phyloP scores from a whole-genome alignment of 2,888 invertebrate species.

The Trilocha varians region DNA sequence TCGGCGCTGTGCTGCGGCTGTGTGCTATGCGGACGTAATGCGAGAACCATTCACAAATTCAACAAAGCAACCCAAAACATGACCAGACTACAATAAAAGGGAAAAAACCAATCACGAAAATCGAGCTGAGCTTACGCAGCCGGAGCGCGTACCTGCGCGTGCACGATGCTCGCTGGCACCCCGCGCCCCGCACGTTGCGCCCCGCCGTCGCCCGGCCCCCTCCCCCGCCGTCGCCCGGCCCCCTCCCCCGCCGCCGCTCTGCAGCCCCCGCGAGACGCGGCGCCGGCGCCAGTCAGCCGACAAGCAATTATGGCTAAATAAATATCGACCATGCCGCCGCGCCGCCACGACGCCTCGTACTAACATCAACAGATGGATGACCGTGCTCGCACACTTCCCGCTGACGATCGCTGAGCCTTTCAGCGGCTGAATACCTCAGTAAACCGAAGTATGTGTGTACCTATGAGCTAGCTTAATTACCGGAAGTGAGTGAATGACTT shows the following conservation, averaged over 20 bases:
- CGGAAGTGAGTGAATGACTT: constrained; percentile 41
- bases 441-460: constrained; percentile 31
- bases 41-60: constrained; percentile 61
- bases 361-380: constrained; percentile 57
- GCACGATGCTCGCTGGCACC: too few species aligned
- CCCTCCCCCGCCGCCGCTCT: constrained; percentile 22
- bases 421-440: neutral
- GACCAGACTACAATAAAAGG: constrained; percentile 57
- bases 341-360: constrained; percentile 40
- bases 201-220: constrained; percentile 17
- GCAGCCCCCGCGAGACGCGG: constrained; percentile 52
- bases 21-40: constrained; percentile 23
- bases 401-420: neutral
- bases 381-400: constrained; percentile 32
- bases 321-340: constrained; percentile 67
- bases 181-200: constrained; percentile 15
- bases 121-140: constrained; percentile 60
- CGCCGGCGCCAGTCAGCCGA: constrained; percentile 71
- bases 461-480: constrained; percentile 34
- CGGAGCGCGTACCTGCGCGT: constrained; percentile 55
- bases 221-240: constrained; percentile 15
- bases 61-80: constrained; percentile 64
- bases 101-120: constrained; percentile 59
- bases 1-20: too few species aligned
- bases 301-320: constrained; percentile 73